Percentiles rank a stretch among this genome's conserved stretches.
Evolutionary conservation across 2,888 invertebrate genomes (phyloP).

Genomic region (Leptothorax acervorum): DNA sequence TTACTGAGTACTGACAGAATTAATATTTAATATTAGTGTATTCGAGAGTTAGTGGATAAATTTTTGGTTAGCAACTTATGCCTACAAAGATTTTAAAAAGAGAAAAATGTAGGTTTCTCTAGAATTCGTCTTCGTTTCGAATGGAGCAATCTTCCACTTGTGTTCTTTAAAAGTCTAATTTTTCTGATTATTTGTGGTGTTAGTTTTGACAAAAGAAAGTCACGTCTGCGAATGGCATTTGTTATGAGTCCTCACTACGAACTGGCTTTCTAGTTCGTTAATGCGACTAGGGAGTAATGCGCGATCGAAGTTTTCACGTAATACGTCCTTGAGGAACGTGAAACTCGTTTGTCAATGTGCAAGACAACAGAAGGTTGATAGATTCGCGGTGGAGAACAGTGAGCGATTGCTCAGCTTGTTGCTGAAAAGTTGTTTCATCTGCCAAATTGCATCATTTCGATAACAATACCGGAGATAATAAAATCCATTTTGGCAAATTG

Average conservation of each 20-base stretch:
- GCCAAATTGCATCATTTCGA: constrained; percentile 8
- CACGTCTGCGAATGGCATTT: background rate
- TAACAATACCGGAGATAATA: background rate
- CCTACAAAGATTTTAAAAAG: background rate
- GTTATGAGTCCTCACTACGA: background rate
- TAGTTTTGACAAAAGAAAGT: background rate
- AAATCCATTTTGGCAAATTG: constrained; percentile 20
- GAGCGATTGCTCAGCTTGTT: constrained; percentile 9
- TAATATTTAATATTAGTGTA: background rate
- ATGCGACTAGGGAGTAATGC: constrained; percentile 23
- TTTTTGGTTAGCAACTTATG: background rate
- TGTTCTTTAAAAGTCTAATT: background rate
- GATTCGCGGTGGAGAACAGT: background rate
- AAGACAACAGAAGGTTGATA: background rate
- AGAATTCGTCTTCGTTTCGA: background rate
- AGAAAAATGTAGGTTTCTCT: background rate
- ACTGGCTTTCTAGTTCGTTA: constrained; percentile 13
- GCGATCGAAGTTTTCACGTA: constrained; percentile 61
- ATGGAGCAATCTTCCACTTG: background rate
- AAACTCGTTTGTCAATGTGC: constrained; percentile 52
- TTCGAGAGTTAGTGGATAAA: background rate
- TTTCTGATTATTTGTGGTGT: background rate
- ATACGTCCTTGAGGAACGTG: constrained; percentile 60
- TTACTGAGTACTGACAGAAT: background rate
- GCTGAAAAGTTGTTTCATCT: constrained; percentile 26